Evolutionary conservation across 2,888 invertebrate species (phyloP).

Genomic region (Proisotoma minuta): DNA sequence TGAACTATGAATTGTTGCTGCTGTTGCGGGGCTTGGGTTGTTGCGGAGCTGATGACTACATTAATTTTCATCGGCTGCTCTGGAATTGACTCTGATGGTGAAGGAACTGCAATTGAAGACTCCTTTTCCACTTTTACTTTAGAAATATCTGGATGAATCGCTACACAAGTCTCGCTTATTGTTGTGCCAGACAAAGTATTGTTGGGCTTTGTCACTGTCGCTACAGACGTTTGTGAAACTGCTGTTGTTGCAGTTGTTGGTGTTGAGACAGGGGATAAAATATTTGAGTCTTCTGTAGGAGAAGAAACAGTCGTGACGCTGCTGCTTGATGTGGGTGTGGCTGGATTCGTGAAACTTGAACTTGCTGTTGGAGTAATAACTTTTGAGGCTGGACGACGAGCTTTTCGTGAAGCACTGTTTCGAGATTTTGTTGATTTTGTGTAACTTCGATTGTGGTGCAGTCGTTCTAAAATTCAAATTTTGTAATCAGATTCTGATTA

Average conservation of each 20-base stretch:
- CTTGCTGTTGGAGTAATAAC: not conserved
- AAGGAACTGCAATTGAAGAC: too few relatives aligned
- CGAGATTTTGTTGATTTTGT: constrained; percentile 47
- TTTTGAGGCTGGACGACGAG: not conserved
- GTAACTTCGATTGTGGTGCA: constrained; percentile 47
- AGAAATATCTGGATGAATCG: too few relatives aligned
- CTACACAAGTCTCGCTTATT: not conserved
- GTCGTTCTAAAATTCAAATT: constrained; percentile 36
- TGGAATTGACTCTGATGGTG: too few relatives aligned
- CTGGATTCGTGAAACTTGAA: not conserved
- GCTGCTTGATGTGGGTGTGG: constrained; percentile 1
- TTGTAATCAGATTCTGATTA: constrained; percentile 4
- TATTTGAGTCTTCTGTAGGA: too few relatives aligned
- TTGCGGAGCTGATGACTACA: too few relatives aligned
- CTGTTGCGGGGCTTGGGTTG: not conserved
- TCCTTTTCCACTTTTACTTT: too few relatives aligned
- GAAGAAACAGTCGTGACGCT: not conserved
- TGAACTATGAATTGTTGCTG: not conserved
- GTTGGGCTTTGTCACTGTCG: too few relatives aligned
- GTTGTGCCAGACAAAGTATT: not conserved
- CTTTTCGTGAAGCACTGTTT: constrained; percentile 38
- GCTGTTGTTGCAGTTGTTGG: too few relatives aligned
- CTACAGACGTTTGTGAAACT: too few relatives aligned
- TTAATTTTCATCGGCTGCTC: not conserved
- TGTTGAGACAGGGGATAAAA: too few relatives aligned